Conservation (phyloP, 1,140 invertebrate genomes). For the Metopolophium dirhodum region DNA sequence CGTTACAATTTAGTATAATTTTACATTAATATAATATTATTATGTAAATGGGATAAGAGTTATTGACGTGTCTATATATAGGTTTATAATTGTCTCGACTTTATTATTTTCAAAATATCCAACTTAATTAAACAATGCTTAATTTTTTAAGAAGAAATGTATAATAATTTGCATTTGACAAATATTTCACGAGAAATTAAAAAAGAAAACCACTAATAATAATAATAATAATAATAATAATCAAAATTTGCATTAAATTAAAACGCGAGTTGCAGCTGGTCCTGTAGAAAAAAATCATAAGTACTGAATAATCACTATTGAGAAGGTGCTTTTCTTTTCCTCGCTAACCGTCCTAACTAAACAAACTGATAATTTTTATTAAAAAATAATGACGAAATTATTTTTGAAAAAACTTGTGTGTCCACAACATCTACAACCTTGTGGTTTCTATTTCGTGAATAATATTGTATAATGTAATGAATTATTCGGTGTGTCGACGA, state of each 20-base stretch:
- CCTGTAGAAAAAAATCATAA: background rate
- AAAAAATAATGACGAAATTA: background rate
- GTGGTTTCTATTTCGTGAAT: background rate
- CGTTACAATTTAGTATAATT: no score
- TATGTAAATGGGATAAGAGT: no score
- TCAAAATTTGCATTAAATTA: background rate
- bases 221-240: background rate
- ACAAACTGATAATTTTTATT: background rate
- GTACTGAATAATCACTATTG: background rate
- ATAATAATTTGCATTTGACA: background rate
- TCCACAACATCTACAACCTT: background rate
- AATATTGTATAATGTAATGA: background rate
- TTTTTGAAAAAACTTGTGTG: background rate
- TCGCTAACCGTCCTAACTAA: background rate
- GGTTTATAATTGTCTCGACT: background rate
- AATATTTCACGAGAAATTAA: background rate
- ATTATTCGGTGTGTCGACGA: background rate
- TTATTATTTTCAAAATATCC: no score
- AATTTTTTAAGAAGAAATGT: background rate
- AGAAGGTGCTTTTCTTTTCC: background rate
- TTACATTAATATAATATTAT: no score
- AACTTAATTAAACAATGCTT: background rate
- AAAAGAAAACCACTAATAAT: background rate
- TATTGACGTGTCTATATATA: background rate
- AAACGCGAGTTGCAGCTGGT: background rate